Evolutionary conservation across 2,113 vertebrate genomes (phyloP), one percentile per base, ranked within the genome.

Genomic region (human (Homo sapiens)): DNA sequence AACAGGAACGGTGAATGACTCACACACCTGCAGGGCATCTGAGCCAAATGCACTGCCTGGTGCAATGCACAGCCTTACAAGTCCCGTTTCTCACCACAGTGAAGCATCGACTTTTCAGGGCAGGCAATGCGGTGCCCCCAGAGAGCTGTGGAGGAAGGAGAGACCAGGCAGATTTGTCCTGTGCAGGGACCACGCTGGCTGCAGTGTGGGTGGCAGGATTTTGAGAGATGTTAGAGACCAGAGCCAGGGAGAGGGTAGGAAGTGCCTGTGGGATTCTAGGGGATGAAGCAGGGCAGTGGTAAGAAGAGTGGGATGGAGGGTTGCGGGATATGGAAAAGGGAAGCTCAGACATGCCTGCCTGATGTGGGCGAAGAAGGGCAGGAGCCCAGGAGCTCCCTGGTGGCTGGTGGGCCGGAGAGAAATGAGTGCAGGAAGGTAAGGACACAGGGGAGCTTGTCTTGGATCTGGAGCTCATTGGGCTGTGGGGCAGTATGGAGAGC

Each of bases 101-200:
- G 22, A 91, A 25, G n/a, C 43, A 40, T 1, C 0, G 11, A 6
- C 30, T 52, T 72, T 61, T 40, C 73, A 80, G 45, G 55, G 55
- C 20, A 57, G 38, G 10, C 2, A 45, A 6, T 0, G 0, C 4
- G 3, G 25, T 38, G 45, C 4, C 38, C 3, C 23, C 12, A 3
- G 72, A 45, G n/a, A 0, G 30, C 16, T 82, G 18, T 23, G 4
- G 45, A 6, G 5, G 6, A 25, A 14, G 59, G 30, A 55, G 68
- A 61, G n/a, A 79, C 6, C 20, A 0, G 9, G 20, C 10, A 9
- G 23, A 5, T 23, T 23, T 59, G 20, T 48, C 50, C 85, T 85
- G 50, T 64, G 14, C n/a, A 16, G 35, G 22, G 59, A 25, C 13
- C 3, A 5, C 59, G 70, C 55, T 38, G 45, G 48, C 25, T 3